phyloP scores from a whole-genome alignment of 2,797 vertebrate genomes.

The Pseudopleuronectes americanus region DNA sequence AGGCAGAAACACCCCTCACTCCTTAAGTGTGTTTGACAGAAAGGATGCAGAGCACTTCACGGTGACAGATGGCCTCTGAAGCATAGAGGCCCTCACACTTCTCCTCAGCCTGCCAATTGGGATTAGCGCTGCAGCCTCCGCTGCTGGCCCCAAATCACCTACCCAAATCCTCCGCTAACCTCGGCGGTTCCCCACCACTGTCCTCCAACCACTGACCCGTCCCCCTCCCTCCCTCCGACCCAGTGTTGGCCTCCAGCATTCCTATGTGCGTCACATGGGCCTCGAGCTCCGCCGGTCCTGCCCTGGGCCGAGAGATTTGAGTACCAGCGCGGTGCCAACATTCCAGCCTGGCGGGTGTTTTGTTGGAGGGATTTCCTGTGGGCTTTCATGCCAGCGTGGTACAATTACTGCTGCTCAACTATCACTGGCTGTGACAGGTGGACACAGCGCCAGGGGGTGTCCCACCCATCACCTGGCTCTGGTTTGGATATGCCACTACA shows the following conservation, averaged over 20 bases:
- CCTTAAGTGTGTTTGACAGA: constrained; percentile 58
- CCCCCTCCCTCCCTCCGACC: constrained; percentile 21
- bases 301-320: constrained; percentile 49
- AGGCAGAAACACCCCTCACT: constrained; percentile 22
- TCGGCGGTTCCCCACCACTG: constrained; percentile 41
- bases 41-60: constrained; percentile 58
- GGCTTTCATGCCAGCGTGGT: constrained; percentile 71
- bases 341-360: constrained; percentile 77
- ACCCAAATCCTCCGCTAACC: constrained; percentile 57
- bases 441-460: constrained; percentile 44
- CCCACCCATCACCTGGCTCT: constrained; percentile 19
- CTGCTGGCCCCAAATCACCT: constrained; percentile 53
- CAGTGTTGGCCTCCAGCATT: constrained; percentile 59
- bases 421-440: constrained; percentile 69
- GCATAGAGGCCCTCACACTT: constrained; percentile 65
- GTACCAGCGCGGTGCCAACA: constrained; percentile 71
- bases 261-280: constrained; percentile 63
- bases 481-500: constrained; percentile 22
- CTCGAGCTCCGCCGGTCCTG: constrained; percentile 34
- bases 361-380: constrained; percentile 82
- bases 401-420: constrained; percentile 70
- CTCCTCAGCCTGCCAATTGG: constrained; percentile 68
- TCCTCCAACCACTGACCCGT: constrained; percentile 37
- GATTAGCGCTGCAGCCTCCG: constrained; percentile 71
- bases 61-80: constrained; percentile 61